These are phyloP conservation scores for Hydrolagus affinis DNA, from an alignment of 2,113 vertebrate genomes.

Conservation along the genomic window DNA sequence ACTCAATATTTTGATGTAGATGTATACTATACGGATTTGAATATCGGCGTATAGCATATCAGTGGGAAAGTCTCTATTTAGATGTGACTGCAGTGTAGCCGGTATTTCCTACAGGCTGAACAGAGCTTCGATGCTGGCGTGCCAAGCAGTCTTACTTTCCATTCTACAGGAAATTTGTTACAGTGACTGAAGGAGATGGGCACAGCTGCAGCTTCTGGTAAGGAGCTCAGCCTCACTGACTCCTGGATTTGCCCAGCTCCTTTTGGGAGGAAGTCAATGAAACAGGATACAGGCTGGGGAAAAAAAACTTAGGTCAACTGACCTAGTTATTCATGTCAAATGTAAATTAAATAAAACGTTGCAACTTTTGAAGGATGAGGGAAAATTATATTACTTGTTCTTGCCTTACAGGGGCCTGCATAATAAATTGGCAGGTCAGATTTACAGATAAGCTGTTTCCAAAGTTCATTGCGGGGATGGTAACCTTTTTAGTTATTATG, in stretches of 20 bases:
- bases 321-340: constrained; percentile 34
- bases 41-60: background rate
- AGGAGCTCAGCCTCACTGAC: background rate
- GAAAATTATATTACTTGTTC: constrained; percentile 37
- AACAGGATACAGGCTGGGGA: constrained; percentile 38
- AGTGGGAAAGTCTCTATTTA: constrained; percentile 23
- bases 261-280: constrained; percentile 39
- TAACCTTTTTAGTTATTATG: constrained; percentile 2
- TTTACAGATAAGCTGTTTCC: constrained; percentile 23
- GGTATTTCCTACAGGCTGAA: constrained; percentile 30
- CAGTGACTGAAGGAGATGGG: constrained; percentile 32
- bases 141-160: constrained; percentile 34
- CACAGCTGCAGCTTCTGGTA: constrained; percentile 21
- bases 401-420: constrained; percentile 37
- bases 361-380: constrained; percentile 28
- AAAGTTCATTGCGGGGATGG: background rate
- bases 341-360: constrained; percentile 30
- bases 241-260: constrained; percentile 24
- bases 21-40: background rate
- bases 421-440: constrained; percentile 41
- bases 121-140: background rate
- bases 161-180: constrained; percentile 30
- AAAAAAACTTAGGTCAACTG: constrained; percentile 36
- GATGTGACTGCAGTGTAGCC: constrained; percentile 1
- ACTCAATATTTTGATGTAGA: background rate